A percentile compares a stretch with the other conserved stretches of the same genome.
phyloP scores from a whole-genome alignment of 1,140 invertebrate genomes.

The Macrobrachium nipponense region DNA sequence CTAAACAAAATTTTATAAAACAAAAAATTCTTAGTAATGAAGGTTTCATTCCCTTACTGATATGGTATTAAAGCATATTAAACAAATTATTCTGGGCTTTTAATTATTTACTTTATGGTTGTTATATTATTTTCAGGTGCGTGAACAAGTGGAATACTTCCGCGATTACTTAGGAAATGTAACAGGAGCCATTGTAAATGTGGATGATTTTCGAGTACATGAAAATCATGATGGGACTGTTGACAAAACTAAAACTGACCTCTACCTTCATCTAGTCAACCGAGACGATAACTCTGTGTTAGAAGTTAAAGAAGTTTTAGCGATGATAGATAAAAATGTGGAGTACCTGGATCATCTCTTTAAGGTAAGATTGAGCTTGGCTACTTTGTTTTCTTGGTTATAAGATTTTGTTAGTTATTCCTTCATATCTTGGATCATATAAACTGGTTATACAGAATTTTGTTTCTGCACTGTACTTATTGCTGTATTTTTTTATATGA shows the following conservation, averaged over 20 bases:
- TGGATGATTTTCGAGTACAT: constrained; percentile 92
- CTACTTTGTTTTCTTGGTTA: not conserved
- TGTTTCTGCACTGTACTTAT: not conserved
- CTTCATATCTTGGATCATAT: not conserved
- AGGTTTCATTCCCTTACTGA: too few species aligned
- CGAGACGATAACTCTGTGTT: constrained; percentile 89
- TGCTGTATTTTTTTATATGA: not conserved
- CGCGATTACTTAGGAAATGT: constrained; percentile 82
- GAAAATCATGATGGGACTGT: constrained; percentile 92
- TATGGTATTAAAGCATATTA: constrained; percentile 4
- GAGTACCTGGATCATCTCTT: constrained; percentile 88
- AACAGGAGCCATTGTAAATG: constrained; percentile 90
- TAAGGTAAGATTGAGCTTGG: constrained; percentile 74
- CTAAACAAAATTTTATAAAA: too few species aligned
- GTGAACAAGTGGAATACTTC: constrained; percentile 63
- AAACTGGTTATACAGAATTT: not conserved
- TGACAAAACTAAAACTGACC: constrained; percentile 92
- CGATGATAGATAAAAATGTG: constrained; percentile 90
- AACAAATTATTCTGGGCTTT: not conserved
- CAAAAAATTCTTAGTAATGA: too few species aligned
- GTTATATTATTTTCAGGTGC: constrained; percentile 61
- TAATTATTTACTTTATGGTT: constrained; percentile 6
- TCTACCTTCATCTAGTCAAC: constrained; percentile 93
- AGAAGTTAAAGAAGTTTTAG: constrained; percentile 85
- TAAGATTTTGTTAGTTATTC: not conserved